Evolutionary conservation across 2,888 invertebrate genomes (phyloP).

Genomic region (Orgyia antiqua): DNA sequence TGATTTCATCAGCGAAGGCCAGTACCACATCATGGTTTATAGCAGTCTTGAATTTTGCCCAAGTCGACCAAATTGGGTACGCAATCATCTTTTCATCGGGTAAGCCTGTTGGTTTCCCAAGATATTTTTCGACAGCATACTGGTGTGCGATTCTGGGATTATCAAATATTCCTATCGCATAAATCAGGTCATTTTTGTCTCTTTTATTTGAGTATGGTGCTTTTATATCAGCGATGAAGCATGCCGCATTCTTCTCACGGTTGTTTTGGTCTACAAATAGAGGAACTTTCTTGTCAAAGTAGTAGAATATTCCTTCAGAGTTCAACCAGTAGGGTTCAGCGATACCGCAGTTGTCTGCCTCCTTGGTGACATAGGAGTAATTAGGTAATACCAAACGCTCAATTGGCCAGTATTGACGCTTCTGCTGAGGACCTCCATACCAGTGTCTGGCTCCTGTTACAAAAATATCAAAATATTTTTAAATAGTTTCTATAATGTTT

Average conservation of each 20-base stretch:
- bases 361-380: conserved; percentile 78
- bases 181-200: conserved; percentile 63
- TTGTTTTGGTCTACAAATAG: conserved; percentile 82
- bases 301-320: conserved; percentile 80
- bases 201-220: conserved; percentile 66
- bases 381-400: conserved; percentile 69
- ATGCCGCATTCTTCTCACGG: conserved; percentile 57
- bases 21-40: conserved; percentile 71
- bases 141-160: conserved; percentile 79
- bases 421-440: conserved; percentile 81
- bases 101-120: conserved; percentile 75
- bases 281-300: conserved; percentile 80
- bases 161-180: conserved; percentile 79
- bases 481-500: not conserved
- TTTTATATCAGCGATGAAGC: conserved; percentile 68
- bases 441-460: conserved; percentile 71
- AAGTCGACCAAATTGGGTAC: conserved; percentile 83
- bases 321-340: conserved; percentile 83
- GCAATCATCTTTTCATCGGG: conserved; percentile 77
- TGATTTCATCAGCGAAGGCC: conserved; percentile 72
- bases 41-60: conserved; percentile 77
- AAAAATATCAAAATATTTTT: too few relatives aligned
- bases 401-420: conserved; percentile 80
- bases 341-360: conserved; percentile 75
- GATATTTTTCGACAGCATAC: conserved; percentile 76